Evolutionary conservation across 2,797 vertebrate genomes (phyloP), one percentile per base, ranked within the genome.

Genomic region (Lagorchestes hirsutus): DNA sequence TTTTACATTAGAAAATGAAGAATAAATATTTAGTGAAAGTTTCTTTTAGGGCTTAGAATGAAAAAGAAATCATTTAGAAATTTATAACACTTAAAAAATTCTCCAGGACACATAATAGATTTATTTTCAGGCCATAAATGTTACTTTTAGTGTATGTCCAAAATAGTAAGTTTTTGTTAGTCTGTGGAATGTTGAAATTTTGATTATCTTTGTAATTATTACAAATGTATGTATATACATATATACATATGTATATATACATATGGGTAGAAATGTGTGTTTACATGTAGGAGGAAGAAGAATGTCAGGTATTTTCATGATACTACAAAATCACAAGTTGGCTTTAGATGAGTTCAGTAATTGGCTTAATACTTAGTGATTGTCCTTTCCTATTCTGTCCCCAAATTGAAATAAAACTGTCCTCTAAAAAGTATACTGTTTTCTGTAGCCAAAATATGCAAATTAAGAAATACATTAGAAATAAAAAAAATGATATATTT

Each of bases 81-180:
- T 29, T 93, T 90, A 62, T 54, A 92, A 18, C n/a, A 95, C 93
- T 74, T 58, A 94, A 93, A 93, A 46, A 93, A 28, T 94, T 96
- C 11, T n/a, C 10, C 91, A 91, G 94, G 57, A 52, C 16, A 91
- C 92, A 82, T 52, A 55, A 22, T 2, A 50, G 55, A 91, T 95
- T 62, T 90, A 46, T 40, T 96, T 95, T 96, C 50, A 93, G 90
- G 50, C 95, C 50, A 55, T 28, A 28, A 90, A 3, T 91, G 3
- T 31, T 91, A 18, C 34, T 87, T 27, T 31, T 91, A 90, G 56
- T 91, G 16, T 93, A 92, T 91, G 5, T 40, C 82, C 94, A 90
- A 96, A 57, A 54, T 0, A 96, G 91, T 67, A 96, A 31, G 54
- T 92, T 97, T 95, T 91, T 98, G n/a, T 94, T 91, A 96, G 92